Conservation (phyloP, 2,888 invertebrate species). For the Tenthredo livida region DNA sequence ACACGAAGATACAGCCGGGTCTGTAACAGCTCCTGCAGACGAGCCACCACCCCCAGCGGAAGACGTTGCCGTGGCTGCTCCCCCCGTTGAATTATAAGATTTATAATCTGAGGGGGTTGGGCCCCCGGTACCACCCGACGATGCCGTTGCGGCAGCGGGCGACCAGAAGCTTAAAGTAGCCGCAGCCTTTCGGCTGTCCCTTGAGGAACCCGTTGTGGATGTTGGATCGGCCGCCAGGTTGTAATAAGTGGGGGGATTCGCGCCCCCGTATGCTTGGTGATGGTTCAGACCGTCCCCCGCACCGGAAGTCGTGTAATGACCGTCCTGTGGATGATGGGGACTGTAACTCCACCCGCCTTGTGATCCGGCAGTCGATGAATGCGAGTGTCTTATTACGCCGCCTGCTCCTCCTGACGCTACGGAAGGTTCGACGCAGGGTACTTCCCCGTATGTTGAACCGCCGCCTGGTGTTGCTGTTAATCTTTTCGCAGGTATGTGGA, state of each 20-base stretch:
- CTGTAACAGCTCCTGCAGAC: slow-evolving; percentile 77
- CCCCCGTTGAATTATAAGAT: slow-evolving; percentile 69
- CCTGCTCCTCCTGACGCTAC: slow-evolving; percentile 81
- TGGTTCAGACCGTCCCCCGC: slow-evolving; percentile 81
- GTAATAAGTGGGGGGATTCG: slow-evolving; percentile 87
- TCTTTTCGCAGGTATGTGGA: slow-evolving; percentile 95
- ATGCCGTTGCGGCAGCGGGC: slow-evolving; percentile 79
- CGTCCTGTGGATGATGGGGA: slow-evolving; percentile 80
- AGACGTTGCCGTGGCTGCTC: slow-evolving; percentile 80
- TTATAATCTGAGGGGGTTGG: slow-evolving; percentile 82
- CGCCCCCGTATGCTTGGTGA: slow-evolving; percentile 83
- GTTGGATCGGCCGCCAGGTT: slow-evolving; percentile 82
- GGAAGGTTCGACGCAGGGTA: slow-evolving; percentile 79
- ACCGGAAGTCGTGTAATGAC: slow-evolving; percentile 76
- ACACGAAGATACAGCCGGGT: slow-evolving; percentile 81
- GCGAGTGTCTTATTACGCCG: slow-evolving; percentile 88
- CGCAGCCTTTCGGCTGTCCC: slow-evolving; percentile 81
- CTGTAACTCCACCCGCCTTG: slow-evolving; percentile 87
- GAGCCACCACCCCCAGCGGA: slow-evolving; percentile 81
- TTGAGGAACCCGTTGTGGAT: slow-evolving; percentile 79
- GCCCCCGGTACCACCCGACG: slow-evolving; percentile 81
- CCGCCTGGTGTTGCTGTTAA: slow-evolving; percentile 81
- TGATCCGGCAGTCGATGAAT: slow-evolving; percentile 74
- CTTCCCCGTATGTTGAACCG: slow-evolving; percentile 77
- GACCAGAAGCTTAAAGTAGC: slow-evolving; percentile 85